phyloP scores from a whole-genome alignment of 2,113 vertebrate genomes.

The Sinosuthora webbiana region DNA sequence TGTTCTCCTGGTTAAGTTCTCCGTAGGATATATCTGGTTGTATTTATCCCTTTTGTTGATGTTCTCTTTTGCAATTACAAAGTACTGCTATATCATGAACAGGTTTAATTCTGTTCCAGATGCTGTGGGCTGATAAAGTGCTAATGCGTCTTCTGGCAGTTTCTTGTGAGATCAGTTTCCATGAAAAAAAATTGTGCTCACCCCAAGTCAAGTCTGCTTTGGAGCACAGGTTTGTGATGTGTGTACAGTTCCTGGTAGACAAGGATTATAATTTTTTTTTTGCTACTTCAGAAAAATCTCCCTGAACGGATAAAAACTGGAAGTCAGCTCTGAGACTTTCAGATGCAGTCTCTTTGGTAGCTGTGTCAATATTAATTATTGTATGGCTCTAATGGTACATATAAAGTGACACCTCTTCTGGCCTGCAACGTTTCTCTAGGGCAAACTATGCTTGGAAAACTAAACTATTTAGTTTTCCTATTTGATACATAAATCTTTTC shows the following conservation, averaged over 20 bases:
- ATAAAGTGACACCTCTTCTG: neutral
- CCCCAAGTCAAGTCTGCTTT: neutral
- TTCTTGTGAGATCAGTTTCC: neutral
- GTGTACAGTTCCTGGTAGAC: neutral
- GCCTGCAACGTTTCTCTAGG: neutral
- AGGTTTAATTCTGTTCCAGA: conserved; percentile 18
- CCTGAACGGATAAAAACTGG: neutral
- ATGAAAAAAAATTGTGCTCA: conserved; percentile 18
- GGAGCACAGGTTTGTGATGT: neutral
- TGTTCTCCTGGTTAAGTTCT: neutral
- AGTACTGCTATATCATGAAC: neutral
- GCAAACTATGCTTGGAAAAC: neutral
- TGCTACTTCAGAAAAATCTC: neutral
- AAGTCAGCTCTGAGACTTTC: neutral
- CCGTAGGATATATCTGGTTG: neutral
- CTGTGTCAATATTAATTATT: conserved; percentile 2
- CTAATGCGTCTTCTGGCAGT: conserved; percentile 12
- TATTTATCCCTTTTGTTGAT: neutral
- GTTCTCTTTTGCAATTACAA: conserved; percentile 7
- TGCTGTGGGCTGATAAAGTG: neutral
- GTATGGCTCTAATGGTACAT: neutral
- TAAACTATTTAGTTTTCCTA: neutral
- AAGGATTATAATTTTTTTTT: neutral
- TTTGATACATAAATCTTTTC: neutral
- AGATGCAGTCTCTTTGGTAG: neutral